Base-by-base conservation (phyloP, 2,113 vertebrate genomes). In the Aix galericulata region DNA sequence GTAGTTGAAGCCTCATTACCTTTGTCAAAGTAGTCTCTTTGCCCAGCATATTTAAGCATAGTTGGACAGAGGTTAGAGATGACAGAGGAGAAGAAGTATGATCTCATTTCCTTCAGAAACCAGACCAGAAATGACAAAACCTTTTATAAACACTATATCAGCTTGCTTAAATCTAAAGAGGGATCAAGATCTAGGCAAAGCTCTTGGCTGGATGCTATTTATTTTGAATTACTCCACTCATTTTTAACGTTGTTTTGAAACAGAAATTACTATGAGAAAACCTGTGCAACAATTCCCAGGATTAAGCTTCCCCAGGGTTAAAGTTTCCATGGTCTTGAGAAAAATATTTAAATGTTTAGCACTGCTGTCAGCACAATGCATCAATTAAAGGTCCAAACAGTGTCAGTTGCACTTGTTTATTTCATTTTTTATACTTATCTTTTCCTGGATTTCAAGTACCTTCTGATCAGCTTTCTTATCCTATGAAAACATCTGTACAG, bases 401-500 rank as follows among this genome's bases (percentile, higher is more conserved):
- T 63, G 48, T 89, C 88, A 89, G 60, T 74, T 94, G n/a, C 68
- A 79, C 82, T 96, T 97, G 81, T 96, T 98, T 97, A 81, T 88
- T 95, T 91, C 91, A 82, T 96, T 90, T 96, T 90, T 97, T 96
- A 89, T 96, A 72, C 96, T 97, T 97, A 94, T 97, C 96, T 97
- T 96, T 89, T 94, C 94, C 89, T 91, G 78, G 72, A 96, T 97
- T 97, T 97, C 93, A 87, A 97, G 80, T 92, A 63, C 73, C 72
- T 93, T 97, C 89, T 96, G 91, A 97, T 97, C 88, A 93, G 82
- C 60, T 90, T 90, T 94, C 95, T 97, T 98, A 97, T 97, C 97
- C 67, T 95, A 64, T 94, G 81, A 97, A 98, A 98, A 97, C 96
- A 98, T 98, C 96, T 97, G 97, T 89, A 94, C 91, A 69, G 69